Evolutionary conservation across 1,140 invertebrate species (phyloP), one percentile per base, ranked within the genome.

Genomic region (Hylaeus volcanicus): DNA sequence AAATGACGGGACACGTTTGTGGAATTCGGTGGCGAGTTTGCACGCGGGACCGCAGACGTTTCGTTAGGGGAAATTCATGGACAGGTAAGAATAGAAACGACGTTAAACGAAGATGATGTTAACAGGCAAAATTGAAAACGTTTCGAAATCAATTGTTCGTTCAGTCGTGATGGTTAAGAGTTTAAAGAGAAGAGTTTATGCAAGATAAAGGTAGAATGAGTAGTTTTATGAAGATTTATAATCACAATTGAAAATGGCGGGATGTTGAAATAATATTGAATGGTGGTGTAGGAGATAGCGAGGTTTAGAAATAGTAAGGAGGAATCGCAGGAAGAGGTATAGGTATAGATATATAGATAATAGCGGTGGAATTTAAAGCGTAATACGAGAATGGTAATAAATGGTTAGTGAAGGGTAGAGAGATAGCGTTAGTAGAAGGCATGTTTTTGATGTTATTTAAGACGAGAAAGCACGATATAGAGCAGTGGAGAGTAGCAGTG

Each of bases 1-100:
- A 63, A 63, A 61, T 63, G 70, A 43, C 58, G 71, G 63, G 37
- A 60, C 64, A 63, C 81, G 76, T 86, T 86, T 83, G 81, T 56
- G 77, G 81, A 76, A 83, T 87, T 73, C 70, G 77, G 58, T 14
- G 81, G 64, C 74, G 70, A 81, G 84, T 87, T 87, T 87, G 74
- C 77, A 74, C 64, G 72, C 39, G 72, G 45, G 71, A 86, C 85
- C 85, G 70, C 85, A 80, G 64, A 69, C 48, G 56, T 74, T 76
- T 58, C 79, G 61, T 60, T 86, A 3, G 8, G 51, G 45, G 39
- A 74, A 68, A 86, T 78, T 11, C 45, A 56, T 14, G 69, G 45
- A 53, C 15, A 39, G 14, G n/a, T 39, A 72, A 79, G 6, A 48
- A 55, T 8, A 41, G 8, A 43, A 3, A 48, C 4, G 61, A 15